Percentiles rank a stretch among this genome's conserved stretches.
These are phyloP conservation scores for Drosophila percnosoma DNA, from an alignment of 2,888 invertebrate species.

Conservation along the genomic window DNA sequence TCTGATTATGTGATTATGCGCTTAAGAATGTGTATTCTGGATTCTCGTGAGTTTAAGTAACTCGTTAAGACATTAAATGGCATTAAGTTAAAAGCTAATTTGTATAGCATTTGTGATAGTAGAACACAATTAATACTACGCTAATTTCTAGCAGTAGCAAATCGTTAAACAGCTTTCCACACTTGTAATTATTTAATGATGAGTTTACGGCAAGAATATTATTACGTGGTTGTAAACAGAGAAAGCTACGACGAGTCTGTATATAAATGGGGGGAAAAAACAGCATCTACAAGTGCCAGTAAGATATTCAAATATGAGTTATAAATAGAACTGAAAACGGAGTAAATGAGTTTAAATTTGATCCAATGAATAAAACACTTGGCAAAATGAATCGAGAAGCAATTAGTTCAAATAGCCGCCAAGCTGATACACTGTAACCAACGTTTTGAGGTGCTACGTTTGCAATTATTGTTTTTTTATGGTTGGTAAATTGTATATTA, in stretches of 20 bases:
- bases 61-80: conserved; percentile 22
- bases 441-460: background rate
- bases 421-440: background rate
- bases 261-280: conserved; percentile 15
- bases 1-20: background rate
- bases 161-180: conserved; percentile 20
- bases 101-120: background rate
- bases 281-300: conserved; percentile 16
- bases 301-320: conserved; percentile 36
- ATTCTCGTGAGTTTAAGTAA: background rate
- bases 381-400: conserved; percentile 8
- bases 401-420: conserved; percentile 7
- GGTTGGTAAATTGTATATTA: background rate
- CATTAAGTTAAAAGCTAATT: conserved; percentile 8
- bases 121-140: conserved; percentile 2
- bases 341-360: conserved; percentile 23
- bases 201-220: conserved; percentile 16
- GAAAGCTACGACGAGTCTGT: conserved; percentile 34
- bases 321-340: conserved; percentile 46
- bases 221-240: conserved; percentile 24
- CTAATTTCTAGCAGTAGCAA: conserved; percentile 1
- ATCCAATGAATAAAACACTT: conserved; percentile 3
- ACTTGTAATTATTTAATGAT: conserved; percentile 13
- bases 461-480: background rate
- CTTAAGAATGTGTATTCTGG: conserved; percentile 5